Conservation (phyloP, 2,888 invertebrate genomes). For the Noctua pronuba region DNA sequence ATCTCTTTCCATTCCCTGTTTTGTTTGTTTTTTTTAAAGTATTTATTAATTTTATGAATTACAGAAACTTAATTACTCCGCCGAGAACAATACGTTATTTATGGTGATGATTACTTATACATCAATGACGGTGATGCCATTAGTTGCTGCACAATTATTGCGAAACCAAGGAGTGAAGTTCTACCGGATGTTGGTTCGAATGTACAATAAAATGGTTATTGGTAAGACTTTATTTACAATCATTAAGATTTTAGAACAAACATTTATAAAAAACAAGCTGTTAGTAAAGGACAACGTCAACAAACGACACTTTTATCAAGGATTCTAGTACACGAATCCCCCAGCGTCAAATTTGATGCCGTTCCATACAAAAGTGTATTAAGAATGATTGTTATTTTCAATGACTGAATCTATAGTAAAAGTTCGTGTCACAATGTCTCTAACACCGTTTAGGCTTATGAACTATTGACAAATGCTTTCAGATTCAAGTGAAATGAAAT, state of each 20-base stretch:
- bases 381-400: too few species aligned
- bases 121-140: background rate
- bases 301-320: too few species aligned
- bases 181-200: background rate
- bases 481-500: background rate
- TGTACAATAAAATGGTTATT: background rate
- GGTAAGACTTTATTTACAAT: background rate
- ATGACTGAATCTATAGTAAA: too few species aligned
- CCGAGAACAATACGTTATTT: background rate
- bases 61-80: background rate
- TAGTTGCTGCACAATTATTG: background rate
- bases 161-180: background rate
- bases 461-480: background rate
- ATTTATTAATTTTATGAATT: background rate
- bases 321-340: too few species aligned
- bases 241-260: background rate
- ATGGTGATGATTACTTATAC: background rate
- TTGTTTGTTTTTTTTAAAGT: background rate
- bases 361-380: too few species aligned
- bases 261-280: too few species aligned
- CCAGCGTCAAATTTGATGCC: too few species aligned
- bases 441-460: background rate
- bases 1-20: background rate
- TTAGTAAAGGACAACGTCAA: too few species aligned
- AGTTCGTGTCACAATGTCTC: too few species aligned